Percentiles rank a stretch among this genome's conserved stretches.
Conservation (phyloP, 2,888 invertebrate species). For the Rutpela maculata region DNA sequence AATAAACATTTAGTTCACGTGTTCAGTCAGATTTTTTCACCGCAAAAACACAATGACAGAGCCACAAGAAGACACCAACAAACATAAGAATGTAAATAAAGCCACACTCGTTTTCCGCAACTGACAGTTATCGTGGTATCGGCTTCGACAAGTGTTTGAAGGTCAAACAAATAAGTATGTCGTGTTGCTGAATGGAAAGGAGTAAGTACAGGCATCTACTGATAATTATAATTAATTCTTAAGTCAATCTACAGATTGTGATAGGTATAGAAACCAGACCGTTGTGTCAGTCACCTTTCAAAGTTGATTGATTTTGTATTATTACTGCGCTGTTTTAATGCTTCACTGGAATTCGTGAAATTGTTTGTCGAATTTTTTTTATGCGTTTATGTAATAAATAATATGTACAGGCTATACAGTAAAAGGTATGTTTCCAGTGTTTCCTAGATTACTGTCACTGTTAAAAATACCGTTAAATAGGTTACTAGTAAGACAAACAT, state of each 20-base stretch:
- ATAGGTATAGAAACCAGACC: slow-evolving; percentile 1
- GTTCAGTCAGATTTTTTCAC: not conserved
- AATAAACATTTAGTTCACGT: not conserved
- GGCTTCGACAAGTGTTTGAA: slow-evolving; percentile 29
- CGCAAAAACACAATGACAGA: not conserved
- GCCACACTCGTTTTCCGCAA: slow-evolving; percentile 19
- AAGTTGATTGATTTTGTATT: slow-evolving; percentile 25
- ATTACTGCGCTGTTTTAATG: not conserved
- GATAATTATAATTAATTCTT: slow-evolving; percentile 11
- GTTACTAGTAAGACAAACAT: no score
- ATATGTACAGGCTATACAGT: no score
- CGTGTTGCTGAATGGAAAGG: slow-evolving; percentile 12
- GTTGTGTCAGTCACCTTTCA: slow-evolving; percentile 36
- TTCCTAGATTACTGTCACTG: no score
- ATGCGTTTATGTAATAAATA: no score
- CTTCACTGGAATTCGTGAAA: not conserved
- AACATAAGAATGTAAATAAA: slow-evolving; percentile 22
- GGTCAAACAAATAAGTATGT: slow-evolving; percentile 21
- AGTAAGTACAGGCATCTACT: not conserved
- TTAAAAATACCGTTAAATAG: no score
- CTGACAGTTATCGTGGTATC: slow-evolving; percentile 10
- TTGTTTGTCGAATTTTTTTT: not conserved
- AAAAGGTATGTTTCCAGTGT: no score
- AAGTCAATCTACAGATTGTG: slow-evolving; percentile 7
- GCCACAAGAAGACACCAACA: slow-evolving; percentile 11